phyloP scores from a whole-genome alignment of 2,113 vertebrate genomes.

The Mesembrinibis cayennensis region DNA sequence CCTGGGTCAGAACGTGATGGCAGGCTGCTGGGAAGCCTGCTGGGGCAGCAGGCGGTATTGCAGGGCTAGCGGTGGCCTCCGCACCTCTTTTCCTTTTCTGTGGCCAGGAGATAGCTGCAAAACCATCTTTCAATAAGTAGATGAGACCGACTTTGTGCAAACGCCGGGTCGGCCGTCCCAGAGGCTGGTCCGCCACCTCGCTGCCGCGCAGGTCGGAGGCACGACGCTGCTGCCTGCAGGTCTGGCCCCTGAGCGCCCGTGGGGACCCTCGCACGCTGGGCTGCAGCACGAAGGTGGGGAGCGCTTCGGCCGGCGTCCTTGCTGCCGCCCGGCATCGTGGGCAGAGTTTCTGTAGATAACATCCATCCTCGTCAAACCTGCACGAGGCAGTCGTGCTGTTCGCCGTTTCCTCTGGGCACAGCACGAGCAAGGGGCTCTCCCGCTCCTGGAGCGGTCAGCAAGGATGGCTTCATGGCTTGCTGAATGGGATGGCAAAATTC shows the following conservation, averaged over 20 bases:
- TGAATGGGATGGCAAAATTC: neutral
- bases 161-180: neutral
- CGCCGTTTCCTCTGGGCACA: neutral
- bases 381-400: neutral
- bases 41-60: neutral
- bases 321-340: neutral
- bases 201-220: accelerated
- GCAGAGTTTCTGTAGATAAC: neutral
- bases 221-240: neutral
- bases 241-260: accelerated
- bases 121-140: neutral
- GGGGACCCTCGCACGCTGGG: too few relatives aligned
- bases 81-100: neutral
- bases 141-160: neutral
- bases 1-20: accelerated
- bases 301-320: neutral
- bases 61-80: neutral
- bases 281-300: too few relatives aligned
- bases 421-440: neutral
- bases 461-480: neutral
- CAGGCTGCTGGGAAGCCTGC: neutral
- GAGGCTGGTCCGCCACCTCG: neutral
- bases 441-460: accelerated
- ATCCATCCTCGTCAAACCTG: too few relatives aligned
- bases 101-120: neutral